Evolutionary conservation across 1,140 invertebrate genomes (phyloP).

Genomic region (Drosophila baimaii): DNA sequence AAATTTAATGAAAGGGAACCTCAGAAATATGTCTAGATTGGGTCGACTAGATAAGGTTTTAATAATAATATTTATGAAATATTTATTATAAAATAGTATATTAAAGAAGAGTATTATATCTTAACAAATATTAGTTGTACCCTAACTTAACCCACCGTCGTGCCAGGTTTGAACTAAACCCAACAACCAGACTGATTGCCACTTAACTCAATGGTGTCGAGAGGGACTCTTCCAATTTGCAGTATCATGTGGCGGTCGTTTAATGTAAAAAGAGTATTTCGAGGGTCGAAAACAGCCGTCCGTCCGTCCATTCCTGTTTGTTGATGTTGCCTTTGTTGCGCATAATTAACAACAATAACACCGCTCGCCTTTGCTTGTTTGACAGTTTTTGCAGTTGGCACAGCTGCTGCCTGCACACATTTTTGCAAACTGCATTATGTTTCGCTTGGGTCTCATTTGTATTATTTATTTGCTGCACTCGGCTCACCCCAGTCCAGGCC

Average conservation of each 20-base stretch:
- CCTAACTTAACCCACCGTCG: not conserved
- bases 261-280: constrained; percentile 3
- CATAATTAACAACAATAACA: constrained; percentile 73
- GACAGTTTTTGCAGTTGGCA: constrained; percentile 64
- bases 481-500: constrained; percentile 24
- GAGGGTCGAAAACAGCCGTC: constrained; percentile 3
- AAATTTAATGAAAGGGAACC: no score
- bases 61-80: no score
- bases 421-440: constrained; percentile 42
- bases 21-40: no score
- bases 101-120: not conserved
- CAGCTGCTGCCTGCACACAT: constrained; percentile 55
- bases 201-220: not conserved
- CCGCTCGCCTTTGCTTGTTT: constrained; percentile 51
- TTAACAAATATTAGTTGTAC: not conserved
- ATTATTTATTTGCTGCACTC: constrained; percentile 62
- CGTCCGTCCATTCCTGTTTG: constrained; percentile 12
- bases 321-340: constrained; percentile 48
- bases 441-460: constrained; percentile 24
- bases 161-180: not conserved
- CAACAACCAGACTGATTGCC: not conserved
- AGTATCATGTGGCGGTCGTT: not conserved
- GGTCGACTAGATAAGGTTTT: no score
- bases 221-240: not conserved
- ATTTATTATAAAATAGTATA: no score